Base-by-base conservation (phyloP, 2,797 vertebrate genomes). In the Nothura maculosa region DNA sequence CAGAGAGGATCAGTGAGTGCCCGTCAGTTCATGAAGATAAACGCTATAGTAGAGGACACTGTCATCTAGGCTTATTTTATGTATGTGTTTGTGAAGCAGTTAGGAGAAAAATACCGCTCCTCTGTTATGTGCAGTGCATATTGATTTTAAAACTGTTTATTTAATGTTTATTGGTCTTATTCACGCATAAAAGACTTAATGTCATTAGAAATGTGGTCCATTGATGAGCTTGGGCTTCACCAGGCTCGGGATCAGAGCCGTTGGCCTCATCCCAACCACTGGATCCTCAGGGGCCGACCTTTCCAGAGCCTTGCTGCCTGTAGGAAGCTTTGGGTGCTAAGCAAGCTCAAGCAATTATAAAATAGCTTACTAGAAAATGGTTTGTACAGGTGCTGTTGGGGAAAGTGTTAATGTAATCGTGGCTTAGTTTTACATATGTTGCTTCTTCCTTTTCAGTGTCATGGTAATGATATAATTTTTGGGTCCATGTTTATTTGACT, bases 41-140 rank as follows among this genome's bases (percentile, higher is more conserved):
- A 84, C 47, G 28, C 0, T 1, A 2, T 62, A 34, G 34, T 8
- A 73, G n/a, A 48, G 25, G 15, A 2, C 8, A 74, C 6, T 34
- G 47, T 34, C 21, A 28, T 30, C 12, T 63, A 54, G 38, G 57
- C 18, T 42, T 64, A 15, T 66, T 87, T 82, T 66, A 68, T 7
- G 1, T 73, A 5, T 8, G 5, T 47, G 8, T n/a, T 66, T 83
- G 16, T 38, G 14, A 81, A 80, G 20, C n/a, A 85, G 25, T 74
- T 69, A 50, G 10, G 22, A 55, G 30, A 28, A 85, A 87, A 79
- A 22, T 63, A 21, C 27, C 3, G 8, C 10, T 54, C 12, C 11
- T 45, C 5, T 60, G 32, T 20, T 61, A 52, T 3, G n/a, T 24
- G 58, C 22, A 55, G 22, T 10, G 12, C 21, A 42, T 10, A 16